Percentiles rank a stretch among this genome's conserved stretches.
phyloP scores from a whole-genome alignment of 2,797 vertebrate species.

The Hapalemur alaotrensis region DNA sequence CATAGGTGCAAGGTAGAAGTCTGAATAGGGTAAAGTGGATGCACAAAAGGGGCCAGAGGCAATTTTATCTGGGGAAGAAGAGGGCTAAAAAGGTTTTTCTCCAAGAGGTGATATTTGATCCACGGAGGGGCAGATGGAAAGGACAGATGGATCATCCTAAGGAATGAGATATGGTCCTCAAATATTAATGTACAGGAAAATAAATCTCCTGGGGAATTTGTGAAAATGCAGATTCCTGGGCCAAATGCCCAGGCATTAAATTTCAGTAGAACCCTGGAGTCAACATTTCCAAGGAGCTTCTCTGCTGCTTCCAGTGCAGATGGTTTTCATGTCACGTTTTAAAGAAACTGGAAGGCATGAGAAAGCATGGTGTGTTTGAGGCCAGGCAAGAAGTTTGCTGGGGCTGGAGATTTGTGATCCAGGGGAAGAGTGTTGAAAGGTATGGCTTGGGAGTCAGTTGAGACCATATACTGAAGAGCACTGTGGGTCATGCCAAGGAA shows the following conservation, averaged over 20 bases:
- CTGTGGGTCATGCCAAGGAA: not conserved
- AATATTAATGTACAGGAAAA: not conserved
- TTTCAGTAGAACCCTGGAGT: not conserved
- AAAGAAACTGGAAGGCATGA: not conserved
- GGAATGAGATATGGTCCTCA: not conserved
- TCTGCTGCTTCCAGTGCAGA: not conserved
- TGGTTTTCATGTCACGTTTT: not conserved
- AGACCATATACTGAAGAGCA: not conserved
- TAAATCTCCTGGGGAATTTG: not conserved
- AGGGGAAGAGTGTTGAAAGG: not conserved
- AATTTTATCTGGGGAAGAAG: not conserved
- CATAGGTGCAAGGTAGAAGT: not conserved
- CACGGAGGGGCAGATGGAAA: not conserved
- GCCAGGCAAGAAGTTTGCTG: not conserved
- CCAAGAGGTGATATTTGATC: not conserved
- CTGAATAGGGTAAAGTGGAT: not conserved
- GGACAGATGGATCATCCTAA: not conserved
- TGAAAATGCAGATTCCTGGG: not conserved
- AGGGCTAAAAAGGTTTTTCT: not conserved
- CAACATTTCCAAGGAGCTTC: not conserved
- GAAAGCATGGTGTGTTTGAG: not conserved
- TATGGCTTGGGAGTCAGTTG: not conserved
- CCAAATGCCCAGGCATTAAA: not conserved
- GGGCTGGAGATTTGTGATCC: not conserved
- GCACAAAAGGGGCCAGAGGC: not conserved